phyloP scores from a whole-genome alignment of 30 jellyfish, hydroid and myxozoan genomes.

The Chrysaora quinquecirrha region DNA sequence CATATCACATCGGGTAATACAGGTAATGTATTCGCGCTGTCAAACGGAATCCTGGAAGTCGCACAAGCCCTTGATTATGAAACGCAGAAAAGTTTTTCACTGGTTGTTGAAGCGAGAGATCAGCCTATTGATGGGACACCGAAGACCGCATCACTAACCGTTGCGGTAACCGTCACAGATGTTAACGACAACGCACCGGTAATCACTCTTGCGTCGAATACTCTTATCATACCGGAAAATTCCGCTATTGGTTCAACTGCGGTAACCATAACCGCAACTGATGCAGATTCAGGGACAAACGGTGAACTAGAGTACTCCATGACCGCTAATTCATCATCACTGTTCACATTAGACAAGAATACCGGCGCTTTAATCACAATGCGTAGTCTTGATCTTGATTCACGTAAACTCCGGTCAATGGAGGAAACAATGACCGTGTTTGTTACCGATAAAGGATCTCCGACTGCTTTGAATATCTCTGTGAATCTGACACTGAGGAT shows the following conservation, averaged over 20 bases:
- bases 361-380: slow-evolving; percentile 57
- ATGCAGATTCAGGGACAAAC: slow-evolving; percentile 70
- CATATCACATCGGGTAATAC: slow-evolving; percentile 60
- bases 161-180: slow-evolving; percentile 44
- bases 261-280: slow-evolving; percentile 70
- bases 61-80: slow-evolving; percentile 69
- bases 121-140: slow-evolving; percentile 30
- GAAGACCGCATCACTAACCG: slow-evolving; percentile 48
- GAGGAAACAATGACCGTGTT: slow-evolving; percentile 30
- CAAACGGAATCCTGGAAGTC: slow-evolving; percentile 31
- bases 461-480: slow-evolving; percentile 51
- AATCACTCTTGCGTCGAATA: slow-evolving; percentile 46
- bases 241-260: slow-evolving; percentile 57
- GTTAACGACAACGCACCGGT: slow-evolving; percentile 84
- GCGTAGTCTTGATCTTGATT: slow-evolving; percentile 51
- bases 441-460: slow-evolving; percentile 85
- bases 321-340: slow-evolving; percentile 25
- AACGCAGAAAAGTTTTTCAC: slow-evolving; percentile 46
- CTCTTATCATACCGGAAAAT: slow-evolving; percentile 63
- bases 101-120: slow-evolving; percentile 68
- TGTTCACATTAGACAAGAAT: slow-evolving; percentile 40
- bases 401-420: slow-evolving; percentile 47
- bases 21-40: slow-evolving; percentile 34
- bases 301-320: slow-evolving; percentile 54
- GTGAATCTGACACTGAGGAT: slow-evolving; percentile 63